A percentile compares a stretch with the other conserved stretches of the same genome.
Conservation (phyloP, 2,888 invertebrate genomes). For the Molorchus minor region DNA sequence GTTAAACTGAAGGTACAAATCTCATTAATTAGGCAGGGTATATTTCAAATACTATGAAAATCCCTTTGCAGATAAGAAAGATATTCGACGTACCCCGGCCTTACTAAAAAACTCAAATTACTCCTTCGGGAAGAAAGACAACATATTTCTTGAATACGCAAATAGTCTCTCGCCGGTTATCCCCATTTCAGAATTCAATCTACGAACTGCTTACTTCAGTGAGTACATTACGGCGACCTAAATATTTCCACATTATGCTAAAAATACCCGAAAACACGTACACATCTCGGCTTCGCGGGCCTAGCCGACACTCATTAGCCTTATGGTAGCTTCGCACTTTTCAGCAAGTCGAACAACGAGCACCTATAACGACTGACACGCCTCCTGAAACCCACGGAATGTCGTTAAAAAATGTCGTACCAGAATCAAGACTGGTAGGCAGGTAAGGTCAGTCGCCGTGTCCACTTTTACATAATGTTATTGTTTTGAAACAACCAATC, state of each 20-base stretch:
- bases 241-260: constrained; percentile 18
- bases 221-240: no score
- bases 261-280: constrained; percentile 10
- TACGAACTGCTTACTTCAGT: no score
- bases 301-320: constrained; percentile 11
- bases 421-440: not conserved
- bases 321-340: constrained; percentile 4
- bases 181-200: no score
- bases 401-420: constrained; percentile 5
- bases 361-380: not conserved
- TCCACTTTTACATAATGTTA: constrained; percentile 1
- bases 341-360: not conserved
- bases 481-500: constrained; percentile 4
- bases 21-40: no score
- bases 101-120: no score
- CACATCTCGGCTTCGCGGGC: constrained; percentile 1
- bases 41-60: no score
- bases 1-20: no score
- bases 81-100: no score
- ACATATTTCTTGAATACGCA: no score
- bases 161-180: no score
- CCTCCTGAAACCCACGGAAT: not conserved
- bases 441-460: not conserved
- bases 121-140: no score
- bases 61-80: no score